A percentile compares a stretch with the other conserved stretches of the same genome.
Evolutionary conservation across 2,797 vertebrate species (phyloP).

Genomic region (Mallotus villosus): DNA sequence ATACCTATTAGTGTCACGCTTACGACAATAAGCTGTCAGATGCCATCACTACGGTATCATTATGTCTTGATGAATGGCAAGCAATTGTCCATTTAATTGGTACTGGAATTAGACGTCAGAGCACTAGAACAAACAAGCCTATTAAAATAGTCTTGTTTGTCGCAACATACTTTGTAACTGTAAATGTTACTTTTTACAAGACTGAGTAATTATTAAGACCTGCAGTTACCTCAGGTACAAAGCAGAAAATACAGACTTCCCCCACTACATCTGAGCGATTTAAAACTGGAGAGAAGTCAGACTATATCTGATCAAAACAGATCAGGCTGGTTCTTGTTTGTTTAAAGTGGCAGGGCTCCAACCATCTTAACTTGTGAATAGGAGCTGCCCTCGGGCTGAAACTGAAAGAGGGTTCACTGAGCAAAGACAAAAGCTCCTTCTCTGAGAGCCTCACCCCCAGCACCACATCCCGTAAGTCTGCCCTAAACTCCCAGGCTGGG

Average conservation of each 20-base stretch:
- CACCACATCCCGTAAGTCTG: constrained; percentile 40
- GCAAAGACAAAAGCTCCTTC: constrained; percentile 21
- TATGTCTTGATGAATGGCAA: too few relatives aligned
- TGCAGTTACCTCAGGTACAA: constrained; percentile 6
- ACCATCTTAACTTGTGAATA: constrained; percentile 18
- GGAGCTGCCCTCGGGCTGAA: constrained; percentile 10
- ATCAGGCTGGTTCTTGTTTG: constrained; percentile 25
- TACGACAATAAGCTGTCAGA: too few relatives aligned
- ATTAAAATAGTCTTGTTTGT: too few relatives aligned
- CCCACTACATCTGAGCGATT: background rate
- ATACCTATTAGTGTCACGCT: too few relatives aligned
- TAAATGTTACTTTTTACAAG: too few relatives aligned
- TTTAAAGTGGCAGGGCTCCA: constrained; percentile 40
- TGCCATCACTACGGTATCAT: too few relatives aligned
- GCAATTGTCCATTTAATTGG: too few relatives aligned
- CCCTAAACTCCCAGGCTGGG: constrained; percentile 15
- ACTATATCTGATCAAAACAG: constrained; percentile 37
- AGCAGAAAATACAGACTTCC: background rate
- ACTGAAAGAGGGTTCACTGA: constrained; percentile 35
- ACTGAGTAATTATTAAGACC: background rate
- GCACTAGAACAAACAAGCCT: too few relatives aligned
- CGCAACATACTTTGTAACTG: too few relatives aligned
- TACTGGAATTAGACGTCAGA: too few relatives aligned
- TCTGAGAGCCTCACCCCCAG: constrained; percentile 20
- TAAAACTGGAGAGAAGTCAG: constrained; percentile 37